A percentile compares a stretch with the other conserved stretches of the same genome.
Evolutionary conservation across 2,113 vertebrate genomes (phyloP).

Genomic region (Castor canadensis): DNA sequence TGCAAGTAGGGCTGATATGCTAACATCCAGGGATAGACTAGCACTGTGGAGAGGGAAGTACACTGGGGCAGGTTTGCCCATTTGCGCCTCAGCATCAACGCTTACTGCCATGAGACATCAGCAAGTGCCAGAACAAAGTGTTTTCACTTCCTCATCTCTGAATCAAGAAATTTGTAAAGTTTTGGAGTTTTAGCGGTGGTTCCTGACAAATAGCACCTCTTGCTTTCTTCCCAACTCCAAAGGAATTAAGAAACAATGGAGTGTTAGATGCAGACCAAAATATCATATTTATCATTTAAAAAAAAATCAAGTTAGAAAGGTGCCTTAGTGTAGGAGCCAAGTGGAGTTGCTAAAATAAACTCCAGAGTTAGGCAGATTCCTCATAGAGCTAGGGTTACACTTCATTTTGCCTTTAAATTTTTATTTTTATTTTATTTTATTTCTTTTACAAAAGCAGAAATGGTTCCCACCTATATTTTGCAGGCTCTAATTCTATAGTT

Average conservation of each 20-base stretch:
- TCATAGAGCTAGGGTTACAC: neutral
- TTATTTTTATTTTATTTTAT: no score
- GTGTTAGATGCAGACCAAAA: neutral
- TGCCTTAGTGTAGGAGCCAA: neutral
- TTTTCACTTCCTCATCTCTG: neutral
- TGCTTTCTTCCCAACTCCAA: neutral
- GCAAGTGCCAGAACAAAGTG: neutral
- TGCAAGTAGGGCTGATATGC: neutral
- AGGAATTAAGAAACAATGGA: conserved; percentile 21
- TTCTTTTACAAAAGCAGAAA: no score
- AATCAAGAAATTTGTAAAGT: neutral
- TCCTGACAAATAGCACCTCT: neutral
- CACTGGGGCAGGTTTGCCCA: neutral
- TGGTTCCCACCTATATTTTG: neutral
- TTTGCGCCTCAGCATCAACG: neutral
- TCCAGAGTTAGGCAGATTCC: neutral
- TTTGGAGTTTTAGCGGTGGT: neutral
- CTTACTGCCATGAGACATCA: neutral
- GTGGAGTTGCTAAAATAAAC: neutral
- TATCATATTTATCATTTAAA: neutral
- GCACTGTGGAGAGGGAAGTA: neutral
- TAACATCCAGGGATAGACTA: no score
- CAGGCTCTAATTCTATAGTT: neutral
- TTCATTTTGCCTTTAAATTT: neutral
- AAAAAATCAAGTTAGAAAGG: neutral